A percentile compares a stretch with the other conserved stretches of the same genome.
phyloP scores from a whole-genome alignment of 2,797 vertebrate genomes.

The Lutjanus campechanus region DNA sequence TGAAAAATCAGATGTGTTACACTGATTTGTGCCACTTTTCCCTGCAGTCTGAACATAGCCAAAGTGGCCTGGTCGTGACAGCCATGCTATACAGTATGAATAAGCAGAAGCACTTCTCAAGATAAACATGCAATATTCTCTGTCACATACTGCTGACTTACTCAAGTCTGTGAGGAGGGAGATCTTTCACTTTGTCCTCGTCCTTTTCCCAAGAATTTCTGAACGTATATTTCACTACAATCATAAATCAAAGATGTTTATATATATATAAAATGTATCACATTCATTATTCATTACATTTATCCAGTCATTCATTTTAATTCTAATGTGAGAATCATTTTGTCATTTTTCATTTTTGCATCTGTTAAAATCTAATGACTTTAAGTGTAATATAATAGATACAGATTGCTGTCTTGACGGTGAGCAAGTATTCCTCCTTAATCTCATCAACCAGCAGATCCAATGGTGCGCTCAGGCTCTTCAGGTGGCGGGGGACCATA shows the following conservation, averaged over 20 bases:
- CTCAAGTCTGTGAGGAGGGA: constrained; percentile 89
- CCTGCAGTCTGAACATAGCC: no score
- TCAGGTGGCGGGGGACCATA: constrained; percentile 85
- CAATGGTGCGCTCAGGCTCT: constrained; percentile 70
- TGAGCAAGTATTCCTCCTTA: constrained; percentile 89
- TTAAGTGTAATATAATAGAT: constrained; percentile 18
- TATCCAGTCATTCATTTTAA: background rate
- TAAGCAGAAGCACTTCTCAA: background rate
- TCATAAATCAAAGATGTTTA: constrained; percentile 22
- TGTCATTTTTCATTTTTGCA: background rate
- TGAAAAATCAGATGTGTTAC: no score
- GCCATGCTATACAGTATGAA: background rate
- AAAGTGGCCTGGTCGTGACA: background rate
- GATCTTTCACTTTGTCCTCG: constrained; percentile 66
- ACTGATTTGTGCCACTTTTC: no score
- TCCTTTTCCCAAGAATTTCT: constrained; percentile 83
- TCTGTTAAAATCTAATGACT: background rate
- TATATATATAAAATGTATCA: no score
- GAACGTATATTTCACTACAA: constrained; percentile 91
- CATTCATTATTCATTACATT: background rate
- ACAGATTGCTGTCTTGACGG: constrained; percentile 85
- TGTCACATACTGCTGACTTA: constrained; percentile 71
- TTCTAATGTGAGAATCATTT: background rate
- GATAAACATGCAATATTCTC: background rate
- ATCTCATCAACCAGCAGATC: constrained; percentile 87